Percentiles rank a stretch among this genome's conserved stretches.
Evolutionary conservation across 2,113 vertebrate species (phyloP).

Genomic region (Oenanthe oenanthe): DNA sequence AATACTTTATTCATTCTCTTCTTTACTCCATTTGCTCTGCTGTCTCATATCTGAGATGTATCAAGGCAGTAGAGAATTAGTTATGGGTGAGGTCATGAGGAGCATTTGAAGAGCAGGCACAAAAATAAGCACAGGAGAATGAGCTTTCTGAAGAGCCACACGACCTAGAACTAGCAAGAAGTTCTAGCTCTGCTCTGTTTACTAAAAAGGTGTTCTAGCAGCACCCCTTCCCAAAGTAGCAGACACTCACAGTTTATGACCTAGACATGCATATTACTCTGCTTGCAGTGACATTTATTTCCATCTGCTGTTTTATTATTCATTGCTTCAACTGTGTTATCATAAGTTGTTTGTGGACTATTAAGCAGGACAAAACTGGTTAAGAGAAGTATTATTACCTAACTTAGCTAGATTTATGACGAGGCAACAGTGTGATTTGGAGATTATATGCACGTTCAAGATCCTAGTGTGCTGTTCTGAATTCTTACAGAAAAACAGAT

Average conservation of each 20-base stretch:
- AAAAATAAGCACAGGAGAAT: background rate
- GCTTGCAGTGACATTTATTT: background rate
- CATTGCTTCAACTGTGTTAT: background rate
- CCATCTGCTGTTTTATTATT: background rate
- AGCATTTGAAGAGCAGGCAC: background rate
- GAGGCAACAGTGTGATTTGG: background rate
- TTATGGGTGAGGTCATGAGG: accelerated
- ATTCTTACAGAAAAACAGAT: background rate
- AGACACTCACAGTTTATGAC: background rate
- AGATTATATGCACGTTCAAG: background rate
- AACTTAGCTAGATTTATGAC: background rate
- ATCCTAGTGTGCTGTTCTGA: background rate
- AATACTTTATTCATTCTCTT: background rate
- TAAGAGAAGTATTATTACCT: background rate
- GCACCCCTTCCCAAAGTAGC: background rate
- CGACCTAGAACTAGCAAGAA: background rate
- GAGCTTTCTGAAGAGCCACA: background rate
- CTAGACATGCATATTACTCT: background rate
- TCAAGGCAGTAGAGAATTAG: background rate
- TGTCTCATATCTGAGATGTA: background rate
- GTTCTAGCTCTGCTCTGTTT: background rate
- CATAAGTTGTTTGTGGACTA: background rate
- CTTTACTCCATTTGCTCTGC: background rate
- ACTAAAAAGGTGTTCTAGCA: background rate
- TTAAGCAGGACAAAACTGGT: background rate